These are phyloP conservation scores for Chitala chitala DNA, from an alignment of 2,113 vertebrate genomes.

Conservation along the genomic window DNA sequence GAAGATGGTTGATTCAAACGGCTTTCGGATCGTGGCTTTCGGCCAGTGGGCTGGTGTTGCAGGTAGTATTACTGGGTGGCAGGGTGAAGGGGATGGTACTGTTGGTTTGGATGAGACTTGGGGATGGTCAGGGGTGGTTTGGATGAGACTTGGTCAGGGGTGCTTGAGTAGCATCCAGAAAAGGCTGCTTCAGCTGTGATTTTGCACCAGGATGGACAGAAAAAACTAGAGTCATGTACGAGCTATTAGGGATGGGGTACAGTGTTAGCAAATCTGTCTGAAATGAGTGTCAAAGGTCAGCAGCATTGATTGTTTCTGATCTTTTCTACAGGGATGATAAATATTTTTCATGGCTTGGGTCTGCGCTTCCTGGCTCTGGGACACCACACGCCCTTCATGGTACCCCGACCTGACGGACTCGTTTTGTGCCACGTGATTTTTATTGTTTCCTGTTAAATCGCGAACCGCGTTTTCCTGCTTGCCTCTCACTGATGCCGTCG, in stretches of 20 bases:
- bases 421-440: not conserved
- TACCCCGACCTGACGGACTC: constrained; percentile 48
- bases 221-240: no score
- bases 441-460: not conserved
- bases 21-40: constrained; percentile 87
- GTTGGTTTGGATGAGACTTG: no score
- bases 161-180: no score
- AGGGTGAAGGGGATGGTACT: no score
- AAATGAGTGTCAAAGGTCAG: no score
- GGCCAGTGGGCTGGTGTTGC: constrained; percentile 97
- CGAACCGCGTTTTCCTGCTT: not conserved
- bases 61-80: constrained; percentile 58
- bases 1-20: constrained; percentile 94
- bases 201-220: no score
- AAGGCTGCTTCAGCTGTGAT: no score
- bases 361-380: constrained; percentile 89
- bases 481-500: not conserved
- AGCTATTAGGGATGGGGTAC: no score
- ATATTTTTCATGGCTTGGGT: constrained; percentile 91
- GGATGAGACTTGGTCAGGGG: no score
- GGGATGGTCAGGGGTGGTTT: no score
- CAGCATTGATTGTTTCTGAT: not conserved
- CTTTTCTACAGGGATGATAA: constrained; percentile 83
- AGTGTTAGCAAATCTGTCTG: no score
- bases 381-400: constrained; percentile 96